Conservation (phyloP, 2,797 vertebrate genomes). For the Sciurus vulgaris region DNA sequence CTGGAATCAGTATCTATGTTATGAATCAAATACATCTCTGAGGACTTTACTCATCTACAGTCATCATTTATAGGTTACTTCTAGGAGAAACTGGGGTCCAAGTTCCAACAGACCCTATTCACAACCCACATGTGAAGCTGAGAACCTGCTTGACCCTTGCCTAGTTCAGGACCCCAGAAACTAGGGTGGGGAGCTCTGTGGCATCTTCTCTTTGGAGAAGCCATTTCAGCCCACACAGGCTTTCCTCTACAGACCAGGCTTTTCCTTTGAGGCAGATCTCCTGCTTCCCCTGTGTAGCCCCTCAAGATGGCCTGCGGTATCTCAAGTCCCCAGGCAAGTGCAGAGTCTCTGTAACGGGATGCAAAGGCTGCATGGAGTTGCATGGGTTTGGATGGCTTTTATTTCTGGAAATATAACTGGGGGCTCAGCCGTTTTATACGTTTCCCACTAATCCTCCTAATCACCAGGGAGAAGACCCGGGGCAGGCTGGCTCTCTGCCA, state of each 20-base stretch:
- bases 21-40: not conserved
- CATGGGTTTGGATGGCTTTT: not conserved
- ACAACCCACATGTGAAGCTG: not conserved
- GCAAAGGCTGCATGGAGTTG: not conserved
- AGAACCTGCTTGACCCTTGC: not conserved
- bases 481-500: constrained; percentile 57
- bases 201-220: not conserved
- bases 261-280: not conserved
- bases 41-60: not conserved
- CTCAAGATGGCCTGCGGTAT: not conserved
- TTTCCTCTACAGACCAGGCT: not conserved
- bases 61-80: not conserved
- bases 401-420: not conserved
- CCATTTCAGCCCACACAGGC: not conserved
- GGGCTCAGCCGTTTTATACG: constrained; percentile 9
- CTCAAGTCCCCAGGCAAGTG: not conserved
- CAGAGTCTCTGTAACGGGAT: not conserved
- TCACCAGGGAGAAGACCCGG: constrained; percentile 45
- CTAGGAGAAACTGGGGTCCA: not conserved
- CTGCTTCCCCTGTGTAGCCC: not conserved
- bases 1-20: not conserved
- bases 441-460: constrained; percentile 72
- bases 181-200: not conserved
- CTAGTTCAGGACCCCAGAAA: not conserved
- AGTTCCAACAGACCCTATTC: not conserved